Evolutionary conservation across 2,113 vertebrate genomes (phyloP).

Genomic region (Alligator sinensis): DNA sequence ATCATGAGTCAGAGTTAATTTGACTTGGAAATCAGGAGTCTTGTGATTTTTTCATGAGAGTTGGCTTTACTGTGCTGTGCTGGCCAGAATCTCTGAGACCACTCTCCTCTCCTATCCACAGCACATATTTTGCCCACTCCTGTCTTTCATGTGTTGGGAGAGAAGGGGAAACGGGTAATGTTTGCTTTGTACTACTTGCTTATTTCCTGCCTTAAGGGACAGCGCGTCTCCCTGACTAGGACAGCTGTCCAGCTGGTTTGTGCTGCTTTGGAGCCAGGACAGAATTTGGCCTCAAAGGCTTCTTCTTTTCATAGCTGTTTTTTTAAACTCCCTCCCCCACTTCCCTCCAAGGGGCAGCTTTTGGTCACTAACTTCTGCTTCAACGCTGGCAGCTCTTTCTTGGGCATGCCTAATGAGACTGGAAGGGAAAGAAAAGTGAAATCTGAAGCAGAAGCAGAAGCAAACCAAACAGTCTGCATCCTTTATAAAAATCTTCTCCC

Average conservation of each 20-base stretch:
- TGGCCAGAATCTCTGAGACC: not conserved
- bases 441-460: constrained; percentile 29
- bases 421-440: not conserved
- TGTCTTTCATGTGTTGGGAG: not conserved
- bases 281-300: not conserved
- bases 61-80: not conserved
- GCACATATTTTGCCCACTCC: not conserved
- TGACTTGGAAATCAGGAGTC: not conserved
- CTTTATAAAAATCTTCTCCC: constrained; percentile 21
- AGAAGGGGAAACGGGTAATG: not conserved
- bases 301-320: constrained; percentile 13
- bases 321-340: not conserved
- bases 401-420: not conserved
- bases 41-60: not conserved
- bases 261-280: not conserved
- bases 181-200: not conserved
- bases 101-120: not conserved
- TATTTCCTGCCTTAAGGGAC: not conserved
- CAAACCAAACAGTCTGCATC: constrained; percentile 11
- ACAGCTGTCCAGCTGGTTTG: not conserved
- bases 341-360: constrained; percentile 4
- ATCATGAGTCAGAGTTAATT: no score
- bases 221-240: not conserved
- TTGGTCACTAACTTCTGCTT: not conserved
- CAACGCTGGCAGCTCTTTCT: constrained; percentile 9